Base-by-base conservation (phyloP, 1,140 invertebrate species). In the Pectinophora gossypiella region DNA sequence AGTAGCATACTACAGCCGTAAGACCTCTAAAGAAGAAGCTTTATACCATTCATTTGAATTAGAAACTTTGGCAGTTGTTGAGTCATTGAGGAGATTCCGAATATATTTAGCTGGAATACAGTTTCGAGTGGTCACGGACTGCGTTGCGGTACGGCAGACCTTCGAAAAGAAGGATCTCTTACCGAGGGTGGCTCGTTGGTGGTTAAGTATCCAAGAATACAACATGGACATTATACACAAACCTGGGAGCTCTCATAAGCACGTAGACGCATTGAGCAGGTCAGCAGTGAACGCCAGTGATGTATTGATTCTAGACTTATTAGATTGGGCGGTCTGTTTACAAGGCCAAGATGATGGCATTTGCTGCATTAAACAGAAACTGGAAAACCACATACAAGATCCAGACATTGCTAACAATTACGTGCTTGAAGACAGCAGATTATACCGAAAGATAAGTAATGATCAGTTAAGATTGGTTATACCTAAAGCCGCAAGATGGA, bases 211-310 rank as follows among this genome's bases (percentile, higher is more conserved):
- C 4, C 4, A 69, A 51, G 75, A 78, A 36, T 77, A 45, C 44
- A 40, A 65, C 46, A 79, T 56, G 38, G 13, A 18, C 0, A 62
- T 75, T 2, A 59, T 72, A 51, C 59, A 80, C 40, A 12, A 64
- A 4, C 20, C 66, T 5, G 68, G 72, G 4, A 21, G n/a, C 15
- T 61, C 49, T 20, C 75, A 76, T 68, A 46, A 40, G n/a, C 72
- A 80, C 46, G 74, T 65, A 0, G 75, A 85, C 54, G 67, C 71
- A 1, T 47, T 78, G 2, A 77, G 70, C 23, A 21, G 69, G n/a
- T n/a, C n/a, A n/a, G n/a, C n/a, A n/a, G 12, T n/a, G n/a, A n/a
- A n/a, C n/a, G n/a, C n/a, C n/a, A n/a, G n/a, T n/a, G 23, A 27
- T 6, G 23, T 27, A 27, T 12, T 27, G 5, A 12, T 27, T 27